phyloP scores from a whole-genome alignment of 2,113 vertebrate species.

The Orientallactaga bullata region DNA sequence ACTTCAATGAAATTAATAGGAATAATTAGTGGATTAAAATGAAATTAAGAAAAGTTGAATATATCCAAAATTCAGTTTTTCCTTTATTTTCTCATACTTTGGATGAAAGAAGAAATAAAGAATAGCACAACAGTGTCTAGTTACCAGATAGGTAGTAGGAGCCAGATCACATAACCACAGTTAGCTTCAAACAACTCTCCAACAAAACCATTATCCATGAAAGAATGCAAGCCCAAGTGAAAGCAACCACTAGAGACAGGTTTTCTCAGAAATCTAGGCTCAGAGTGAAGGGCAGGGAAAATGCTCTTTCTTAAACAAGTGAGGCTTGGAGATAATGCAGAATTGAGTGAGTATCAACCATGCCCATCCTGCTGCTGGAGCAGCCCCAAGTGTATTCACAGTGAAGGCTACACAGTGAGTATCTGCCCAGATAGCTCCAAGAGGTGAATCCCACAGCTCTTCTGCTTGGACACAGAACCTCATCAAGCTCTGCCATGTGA shows the following conservation, averaged over 20 bases:
- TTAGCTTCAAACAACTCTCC: neutral
- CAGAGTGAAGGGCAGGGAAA: neutral
- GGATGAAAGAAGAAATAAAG: neutral
- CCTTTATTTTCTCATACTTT: neutral
- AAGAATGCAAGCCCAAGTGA: neutral
- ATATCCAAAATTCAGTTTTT: neutral
- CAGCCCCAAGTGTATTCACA: neutral
- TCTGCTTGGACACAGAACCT: neutral
- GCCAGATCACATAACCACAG: neutral
- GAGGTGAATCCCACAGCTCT: neutral
- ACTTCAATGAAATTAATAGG: conserved; percentile 17
- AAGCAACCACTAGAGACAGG: neutral
- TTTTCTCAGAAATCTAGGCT: neutral
- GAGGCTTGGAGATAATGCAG: neutral
- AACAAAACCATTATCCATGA: neutral
- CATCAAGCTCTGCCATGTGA: neutral
- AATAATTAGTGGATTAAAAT: conserved; percentile 12
- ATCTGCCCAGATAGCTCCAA: neutral
- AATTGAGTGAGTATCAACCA: neutral
- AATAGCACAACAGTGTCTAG: neutral
- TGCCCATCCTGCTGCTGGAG: too few species aligned
- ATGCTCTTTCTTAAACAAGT: neutral
- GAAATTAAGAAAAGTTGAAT: conserved; percentile 15
- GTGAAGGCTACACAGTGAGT: too few species aligned
- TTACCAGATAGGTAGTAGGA: neutral